These are phyloP conservation scores for Zophobas atratus DNA, from an alignment of 1,140 invertebrate genomes.

Conservation along the genomic window DNA sequence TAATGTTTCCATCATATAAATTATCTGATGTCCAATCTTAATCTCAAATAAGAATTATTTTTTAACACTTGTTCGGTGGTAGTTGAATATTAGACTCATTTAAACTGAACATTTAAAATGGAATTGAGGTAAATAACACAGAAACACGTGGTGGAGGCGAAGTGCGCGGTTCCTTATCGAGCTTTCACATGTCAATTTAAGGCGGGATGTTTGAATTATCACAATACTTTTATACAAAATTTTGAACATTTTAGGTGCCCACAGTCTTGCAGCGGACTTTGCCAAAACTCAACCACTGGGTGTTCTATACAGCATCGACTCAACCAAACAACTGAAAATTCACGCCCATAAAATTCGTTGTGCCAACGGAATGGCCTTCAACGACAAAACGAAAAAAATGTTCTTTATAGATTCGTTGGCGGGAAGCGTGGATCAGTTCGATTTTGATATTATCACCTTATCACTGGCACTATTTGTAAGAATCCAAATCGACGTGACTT, in stretches of 20 bases:
- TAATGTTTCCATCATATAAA: too few species aligned
- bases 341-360: conserved; percentile 73
- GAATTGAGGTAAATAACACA: too few species aligned
- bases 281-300: conserved; percentile 50
- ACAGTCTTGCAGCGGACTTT: conserved; percentile 48
- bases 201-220: too few species aligned
- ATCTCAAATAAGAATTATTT: too few species aligned
- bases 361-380: conserved; percentile 88
- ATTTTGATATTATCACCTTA: conserved; percentile 76
- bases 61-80: too few species aligned
- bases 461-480: conserved; percentile 70
- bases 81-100: too few species aligned
- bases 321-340: conserved; percentile 53
- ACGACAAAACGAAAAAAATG: conserved; percentile 75
- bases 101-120: too few species aligned
- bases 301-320: conserved; percentile 53
- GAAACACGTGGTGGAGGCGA: too few species aligned
- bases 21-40: too few species aligned
- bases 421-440: conserved; percentile 77
- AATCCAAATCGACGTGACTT: neutral
- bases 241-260: conserved; percentile 39
- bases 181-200: too few species aligned
- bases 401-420: conserved; percentile 84
- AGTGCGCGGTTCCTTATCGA: too few species aligned
- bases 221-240: too few species aligned